phyloP scores from a whole-genome alignment of 1,140 invertebrate genomes.

The Globodera ellingtonae region DNA sequence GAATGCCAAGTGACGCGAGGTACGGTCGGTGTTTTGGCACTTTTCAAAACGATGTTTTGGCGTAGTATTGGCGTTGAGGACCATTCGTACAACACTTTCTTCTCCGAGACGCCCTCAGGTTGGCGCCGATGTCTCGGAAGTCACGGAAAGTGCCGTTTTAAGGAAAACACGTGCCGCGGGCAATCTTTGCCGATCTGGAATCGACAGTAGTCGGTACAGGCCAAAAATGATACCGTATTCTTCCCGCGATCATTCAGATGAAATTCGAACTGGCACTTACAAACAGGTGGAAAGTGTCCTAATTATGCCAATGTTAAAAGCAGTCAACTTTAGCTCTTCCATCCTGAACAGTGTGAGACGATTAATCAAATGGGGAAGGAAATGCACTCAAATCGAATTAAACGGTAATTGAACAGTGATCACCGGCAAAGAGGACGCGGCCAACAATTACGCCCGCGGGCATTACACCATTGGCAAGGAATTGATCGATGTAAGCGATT shows the following conservation, averaged over 20 bases:
- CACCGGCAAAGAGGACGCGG: constrained; percentile 61
- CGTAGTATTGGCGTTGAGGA: constrained; percentile 60
- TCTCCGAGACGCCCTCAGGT: constrained; percentile 71
- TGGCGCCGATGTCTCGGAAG: constrained; percentile 62
- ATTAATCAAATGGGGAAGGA: too few relatives aligned
- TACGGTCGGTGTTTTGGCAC: constrained; percentile 12
- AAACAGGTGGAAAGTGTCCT: constrained; percentile 56
- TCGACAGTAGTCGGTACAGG: constrained; percentile 78
- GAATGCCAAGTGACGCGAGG: constrained; percentile 55
- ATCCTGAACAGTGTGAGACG: constrained; percentile 59
- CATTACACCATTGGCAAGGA: constrained; percentile 88
- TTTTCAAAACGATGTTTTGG: neutral
- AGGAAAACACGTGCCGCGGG: constrained; percentile 79
- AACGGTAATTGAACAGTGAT: constrained; percentile 15
- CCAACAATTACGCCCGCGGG: constrained; percentile 72
- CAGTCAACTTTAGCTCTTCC: constrained; percentile 49
- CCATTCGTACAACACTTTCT: constrained; percentile 70
- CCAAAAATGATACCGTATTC: neutral
- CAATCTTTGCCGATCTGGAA: constrained; percentile 81
- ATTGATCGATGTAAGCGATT: constrained; percentile 66
- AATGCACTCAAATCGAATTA: neutral
- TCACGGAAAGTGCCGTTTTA: neutral
- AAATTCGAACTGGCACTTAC: constrained; percentile 73
- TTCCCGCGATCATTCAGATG: constrained; percentile 67
- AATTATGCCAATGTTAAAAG: neutral